These are phyloP conservation scores for Drosophila testacea DNA, from an alignment of 2,888 invertebrate species.

Conservation along the genomic window DNA sequence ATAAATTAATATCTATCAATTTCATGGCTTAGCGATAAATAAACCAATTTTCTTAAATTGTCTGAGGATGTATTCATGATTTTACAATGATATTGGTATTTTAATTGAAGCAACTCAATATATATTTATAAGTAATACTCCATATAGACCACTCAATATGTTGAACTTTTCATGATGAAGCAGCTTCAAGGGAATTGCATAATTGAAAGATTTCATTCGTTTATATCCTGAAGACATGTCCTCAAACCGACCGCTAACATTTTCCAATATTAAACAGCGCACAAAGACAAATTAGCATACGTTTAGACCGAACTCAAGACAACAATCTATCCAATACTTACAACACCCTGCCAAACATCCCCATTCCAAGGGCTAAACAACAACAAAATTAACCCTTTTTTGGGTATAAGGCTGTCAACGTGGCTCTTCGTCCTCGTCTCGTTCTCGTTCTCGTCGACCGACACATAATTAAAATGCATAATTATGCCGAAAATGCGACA, in stretches of 20 bases:
- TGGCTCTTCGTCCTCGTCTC: neutral
- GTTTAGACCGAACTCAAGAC: conserved; percentile 63
- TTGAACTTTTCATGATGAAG: neutral
- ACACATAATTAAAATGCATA: conserved; percentile 84
- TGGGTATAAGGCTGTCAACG: conserved; percentile 12
- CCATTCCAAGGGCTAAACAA: conserved; percentile 16
- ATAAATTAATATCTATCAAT: too few relatives aligned
- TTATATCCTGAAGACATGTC: conserved; percentile 14
- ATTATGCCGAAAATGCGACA: conserved; percentile 83
- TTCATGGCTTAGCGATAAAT: too few relatives aligned
- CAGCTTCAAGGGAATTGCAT: conserved; percentile 20
- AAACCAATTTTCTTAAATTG: too few relatives aligned
- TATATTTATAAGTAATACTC: too few relatives aligned
- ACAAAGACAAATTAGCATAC: conserved; percentile 81
- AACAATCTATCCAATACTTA: conserved; percentile 51
- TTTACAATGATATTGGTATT: too few relatives aligned
- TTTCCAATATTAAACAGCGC: conserved; percentile 58
- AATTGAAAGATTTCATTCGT: conserved; percentile 29
- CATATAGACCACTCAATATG: neutral
- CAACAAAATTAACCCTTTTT: conserved; percentile 72
- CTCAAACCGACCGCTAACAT: conserved; percentile 7
- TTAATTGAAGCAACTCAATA: neutral
- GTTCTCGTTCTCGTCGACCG: conserved; percentile 18
- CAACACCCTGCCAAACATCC: neutral
- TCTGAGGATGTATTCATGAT: neutral